These are phyloP conservation scores for Vultur gryphus DNA, from an alignment of 2,797 vertebrate genomes.

Conservation along the genomic window DNA sequence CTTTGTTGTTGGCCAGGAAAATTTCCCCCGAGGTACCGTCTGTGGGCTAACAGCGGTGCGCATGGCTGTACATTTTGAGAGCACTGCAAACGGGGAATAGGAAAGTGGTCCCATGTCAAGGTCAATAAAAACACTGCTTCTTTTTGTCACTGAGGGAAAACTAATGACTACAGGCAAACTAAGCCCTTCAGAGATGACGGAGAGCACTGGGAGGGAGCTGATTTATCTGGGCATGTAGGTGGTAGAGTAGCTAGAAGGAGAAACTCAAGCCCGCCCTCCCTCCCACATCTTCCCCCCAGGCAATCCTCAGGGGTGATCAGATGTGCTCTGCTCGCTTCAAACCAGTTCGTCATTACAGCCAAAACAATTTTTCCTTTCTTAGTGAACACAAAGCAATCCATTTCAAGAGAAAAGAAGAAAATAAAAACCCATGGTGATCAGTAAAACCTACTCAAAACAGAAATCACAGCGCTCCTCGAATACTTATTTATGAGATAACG, in stretches of 20 bases:
- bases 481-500: neutral
- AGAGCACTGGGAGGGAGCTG: neutral
- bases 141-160: conserved; percentile 15
- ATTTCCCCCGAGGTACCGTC: neutral
- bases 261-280: conserved; percentile 6
- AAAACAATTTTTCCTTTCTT: conserved; percentile 24
- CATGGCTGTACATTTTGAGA: neutral
- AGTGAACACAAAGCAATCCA: neutral
- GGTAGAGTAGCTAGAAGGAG: neutral
- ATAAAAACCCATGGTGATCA: neutral
- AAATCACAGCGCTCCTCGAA: neutral
- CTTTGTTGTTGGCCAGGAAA: neutral
- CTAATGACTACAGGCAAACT: neutral
- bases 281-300: conserved; percentile 17
- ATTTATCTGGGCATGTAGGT: conserved; percentile 41
- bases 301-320: neutral
- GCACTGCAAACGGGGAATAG: neutral
- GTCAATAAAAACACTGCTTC: conserved; percentile 20
- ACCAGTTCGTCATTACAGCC: neutral
- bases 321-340: conserved; percentile 29
- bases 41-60: neutral
- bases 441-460: neutral
- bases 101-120: neutral
- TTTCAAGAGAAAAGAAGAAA: neutral
- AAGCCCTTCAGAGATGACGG: neutral